phyloP scores from a whole-genome alignment of 2,797 vertebrate genomes.

The Anabas testudineus region DNA sequence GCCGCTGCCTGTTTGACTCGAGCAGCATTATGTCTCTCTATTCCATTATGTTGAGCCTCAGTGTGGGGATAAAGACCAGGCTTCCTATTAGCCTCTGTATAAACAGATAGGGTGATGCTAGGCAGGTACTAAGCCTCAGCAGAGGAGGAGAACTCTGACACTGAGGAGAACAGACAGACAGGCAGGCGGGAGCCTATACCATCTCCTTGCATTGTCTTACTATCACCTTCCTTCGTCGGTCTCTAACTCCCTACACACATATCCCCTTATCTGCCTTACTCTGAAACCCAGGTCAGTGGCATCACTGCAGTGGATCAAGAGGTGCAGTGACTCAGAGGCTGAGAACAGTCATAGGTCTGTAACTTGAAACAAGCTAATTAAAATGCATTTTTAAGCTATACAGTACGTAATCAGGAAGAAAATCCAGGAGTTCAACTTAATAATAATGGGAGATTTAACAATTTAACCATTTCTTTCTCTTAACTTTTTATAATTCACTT shows the following conservation, averaged over 20 bases:
- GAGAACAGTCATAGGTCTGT: conserved; percentile 7
- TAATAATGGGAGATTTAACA: too few species aligned
- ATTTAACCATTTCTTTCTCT: not conserved
- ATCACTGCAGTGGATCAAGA: conserved; percentile 25
- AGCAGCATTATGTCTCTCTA: conserved; percentile 77
- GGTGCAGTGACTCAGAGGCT: conserved; percentile 4
- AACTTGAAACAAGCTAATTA: not conserved
- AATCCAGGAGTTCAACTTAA: not conserved
- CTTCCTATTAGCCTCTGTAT: conserved; percentile 76
- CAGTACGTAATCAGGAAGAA: not conserved
- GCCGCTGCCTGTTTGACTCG: conserved; percentile 77
- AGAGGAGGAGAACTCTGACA: conserved; percentile 65
- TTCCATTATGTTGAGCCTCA: conserved; percentile 78
- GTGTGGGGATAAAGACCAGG: conserved; percentile 74
- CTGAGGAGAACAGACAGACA: conserved; percentile 56
- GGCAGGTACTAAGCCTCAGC: conserved; percentile 49
- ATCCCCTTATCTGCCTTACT: conserved; percentile 22
- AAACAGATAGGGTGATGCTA: conserved; percentile 73
- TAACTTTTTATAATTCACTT: not conserved
- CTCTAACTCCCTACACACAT: conserved; percentile 20
- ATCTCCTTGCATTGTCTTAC: conserved; percentile 54
- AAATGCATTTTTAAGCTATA: not conserved
- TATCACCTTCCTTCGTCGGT: conserved; percentile 43
- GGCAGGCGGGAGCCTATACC: conserved; percentile 15
- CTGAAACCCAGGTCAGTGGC: conserved; percentile 23